Base-by-base conservation (phyloP, 2,888 invertebrate species). In the Chrysodeixis includens region DNA sequence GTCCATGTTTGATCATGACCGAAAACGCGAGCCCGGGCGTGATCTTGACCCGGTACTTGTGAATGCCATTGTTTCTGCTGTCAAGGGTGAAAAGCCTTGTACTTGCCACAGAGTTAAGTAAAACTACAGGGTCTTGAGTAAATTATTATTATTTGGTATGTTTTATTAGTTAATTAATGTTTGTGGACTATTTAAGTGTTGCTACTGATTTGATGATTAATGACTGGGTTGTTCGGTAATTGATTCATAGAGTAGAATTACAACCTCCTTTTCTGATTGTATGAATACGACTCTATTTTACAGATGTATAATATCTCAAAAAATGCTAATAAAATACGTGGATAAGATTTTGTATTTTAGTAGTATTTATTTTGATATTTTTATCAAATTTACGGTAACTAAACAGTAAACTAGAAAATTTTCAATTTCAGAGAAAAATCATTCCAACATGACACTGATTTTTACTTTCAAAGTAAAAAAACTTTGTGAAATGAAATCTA, bases 1-100 rank as follows among this genome's bases (percentile, higher is more conserved):
- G 59, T 57, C 51, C 2, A 52, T 61, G 56, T 67, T 55, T 85
- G 87, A 74, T 88, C 86, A 73, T 88, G 86, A 88, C 86, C 87
- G 72, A 76, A 74, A 85, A 78, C 69, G 35, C 71, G 74, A 32
- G 46, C 61, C 73, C 18, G 53, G 46, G 60, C 51, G 14, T 6
- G 76, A 69, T 76, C 68, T 79, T 82, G 82, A 76, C 82, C 79
- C 69, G 74, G 57, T 66, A 62, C 64, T 66, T 65, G 57, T 56
- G 64, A 70, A 69, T 67, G 69, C 22, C 63, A 62, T 64, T 62
- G 61, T 62, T n/a, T 58, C 26, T n/a, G 16, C 20, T 40, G 16
- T 58, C 49, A 65, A 69, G 66, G 64, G 67, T 61, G 51, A 40
- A 51, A 56, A 14, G 30, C 30, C 61, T 32, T 53, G 40, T 40